These are phyloP conservation scores for Sicus ferrugineus DNA, from an alignment of 2,888 invertebrate species.

Conservation along the genomic window DNA sequence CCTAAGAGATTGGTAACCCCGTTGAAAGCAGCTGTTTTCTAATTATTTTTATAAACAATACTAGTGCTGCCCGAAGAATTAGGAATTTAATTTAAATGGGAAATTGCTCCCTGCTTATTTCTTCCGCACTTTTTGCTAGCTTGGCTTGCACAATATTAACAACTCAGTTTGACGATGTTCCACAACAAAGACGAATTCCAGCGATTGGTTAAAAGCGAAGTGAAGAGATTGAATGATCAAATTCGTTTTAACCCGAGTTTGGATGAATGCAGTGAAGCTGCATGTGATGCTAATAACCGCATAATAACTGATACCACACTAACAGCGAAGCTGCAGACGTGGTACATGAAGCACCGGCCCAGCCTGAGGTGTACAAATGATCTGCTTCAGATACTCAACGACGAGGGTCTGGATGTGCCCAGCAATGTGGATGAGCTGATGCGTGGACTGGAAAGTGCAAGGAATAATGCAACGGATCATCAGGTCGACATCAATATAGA, in stretches of 20 bases:
- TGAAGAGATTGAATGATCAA: conserved; percentile 19
- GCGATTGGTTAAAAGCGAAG: conserved; percentile 4
- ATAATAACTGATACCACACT: background rate
- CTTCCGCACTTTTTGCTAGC: too few relatives aligned
- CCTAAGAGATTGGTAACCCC: too few relatives aligned
- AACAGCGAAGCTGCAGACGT: conserved; percentile 12
- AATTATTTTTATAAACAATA: background rate
- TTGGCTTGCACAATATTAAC: background rate
- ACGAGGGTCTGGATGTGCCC: conserved; percentile 23
- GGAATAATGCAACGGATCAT: background rate
- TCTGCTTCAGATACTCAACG: conserved; percentile 24
- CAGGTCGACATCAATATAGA: background rate
- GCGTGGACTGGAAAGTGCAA: background rate
- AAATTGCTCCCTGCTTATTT: background rate
- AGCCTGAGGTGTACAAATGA: background rate
- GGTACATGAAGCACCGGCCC: conserved; percentile 14
- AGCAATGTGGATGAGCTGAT: conserved; percentile 1
- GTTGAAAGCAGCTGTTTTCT: background rate
- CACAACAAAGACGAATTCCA: conserved; percentile 1
- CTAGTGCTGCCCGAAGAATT: background rate
- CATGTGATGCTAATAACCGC: background rate
- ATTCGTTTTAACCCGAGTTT: background rate
- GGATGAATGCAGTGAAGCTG: background rate
- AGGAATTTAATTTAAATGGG: background rate
- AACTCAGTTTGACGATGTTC: background rate